Evolutionary conservation across 2,888 invertebrate genomes (phyloP).

Genomic region (Orgyia antiqua): DNA sequence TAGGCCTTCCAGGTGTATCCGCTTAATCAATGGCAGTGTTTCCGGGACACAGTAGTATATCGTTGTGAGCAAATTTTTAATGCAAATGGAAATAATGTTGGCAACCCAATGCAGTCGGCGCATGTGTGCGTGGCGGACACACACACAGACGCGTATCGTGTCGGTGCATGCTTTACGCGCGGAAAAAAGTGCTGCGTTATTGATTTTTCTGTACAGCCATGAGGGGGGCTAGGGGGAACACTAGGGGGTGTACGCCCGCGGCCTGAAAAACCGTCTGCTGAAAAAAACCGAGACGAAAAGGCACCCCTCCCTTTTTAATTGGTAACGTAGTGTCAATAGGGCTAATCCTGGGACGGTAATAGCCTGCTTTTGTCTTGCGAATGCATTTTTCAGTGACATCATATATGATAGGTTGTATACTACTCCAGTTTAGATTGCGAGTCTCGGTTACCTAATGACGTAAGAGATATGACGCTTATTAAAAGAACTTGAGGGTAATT

Average conservation of each 20-base stretch:
- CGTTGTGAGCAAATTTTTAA: constrained; percentile 53
- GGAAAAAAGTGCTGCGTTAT: constrained; percentile 80
- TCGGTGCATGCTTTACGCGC: constrained; percentile 79
- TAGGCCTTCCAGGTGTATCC: constrained; percentile 54
- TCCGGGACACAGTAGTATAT: constrained; percentile 37
- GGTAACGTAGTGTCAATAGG: constrained; percentile 78
- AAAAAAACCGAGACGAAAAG: constrained; percentile 78
- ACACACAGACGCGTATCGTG: constrained; percentile 48
- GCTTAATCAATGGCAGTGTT: constrained; percentile 51
- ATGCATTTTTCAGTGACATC: constrained; percentile 73
- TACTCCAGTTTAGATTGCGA: no score
- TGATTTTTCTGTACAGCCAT: constrained; percentile 76
- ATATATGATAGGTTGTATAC: no score
- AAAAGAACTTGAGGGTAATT: no score
- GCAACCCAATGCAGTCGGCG: constrained; percentile 50
- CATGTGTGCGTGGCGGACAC: constrained; percentile 47
- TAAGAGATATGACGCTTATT: no score
- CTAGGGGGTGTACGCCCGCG: constrained; percentile 58
- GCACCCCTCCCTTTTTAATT: constrained; percentile 77
- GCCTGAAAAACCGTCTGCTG: constrained; percentile 78
- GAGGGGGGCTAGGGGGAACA: constrained; percentile 40
- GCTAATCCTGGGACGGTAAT: constrained; percentile 73
- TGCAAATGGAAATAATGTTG: constrained; percentile 57
- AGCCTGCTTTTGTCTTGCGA: constrained; percentile 69
- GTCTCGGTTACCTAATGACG: constrained; percentile 6